Evolutionary conservation across 2,888 invertebrate genomes (phyloP), one percentile per base, ranked within the genome.

Genomic region (Pyrrhosoma nymphula): DNA sequence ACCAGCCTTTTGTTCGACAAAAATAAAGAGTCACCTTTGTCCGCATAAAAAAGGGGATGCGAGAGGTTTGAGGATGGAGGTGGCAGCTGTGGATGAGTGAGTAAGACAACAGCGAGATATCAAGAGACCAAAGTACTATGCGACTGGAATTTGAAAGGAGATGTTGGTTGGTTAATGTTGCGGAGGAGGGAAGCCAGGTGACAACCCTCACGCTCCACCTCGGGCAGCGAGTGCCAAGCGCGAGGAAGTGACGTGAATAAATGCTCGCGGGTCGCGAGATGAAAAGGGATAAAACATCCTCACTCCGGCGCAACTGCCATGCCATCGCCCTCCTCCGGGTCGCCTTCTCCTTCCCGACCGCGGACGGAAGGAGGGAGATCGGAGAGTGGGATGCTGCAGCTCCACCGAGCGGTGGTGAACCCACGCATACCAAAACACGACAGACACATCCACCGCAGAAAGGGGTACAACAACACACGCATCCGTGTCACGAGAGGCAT

Each of bases 401-500:
- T 47, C 47, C 47, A 8, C 47, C 47, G 47, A 47, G 47, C 47
- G 47, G 47, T 4, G 47, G 47, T 47, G 47, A 47, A 47, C 47
- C 47, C 47, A 47, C 8, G 8, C 47, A 47, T 47, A 47, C 47
- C 47, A 47, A 47, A 47, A 47, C 47, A 47, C 47, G 47, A 47
- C 47, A 47, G 47, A 47, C 47, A 47, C 47, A 47, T 47, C 47
- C 47, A 47, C 47, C 47, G 47, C 47, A 47, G 47, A 47, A 4
- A 8, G 47, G 20, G 60, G 20, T 14, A 20, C 20, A 60, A 60
- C 18, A 20, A 4, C 3, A 20, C 82, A 82, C 82, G 35, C 82
- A 82, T 82, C 82, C 82, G 82, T 82, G 82, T 82, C 82, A 82
- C 82, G 82, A 35, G 35, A 35, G 35, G 82, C 82, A 82, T 82